Conservation (phyloP, 2,797 vertebrate genomes). For the Podarcis lilfordi region DNA sequence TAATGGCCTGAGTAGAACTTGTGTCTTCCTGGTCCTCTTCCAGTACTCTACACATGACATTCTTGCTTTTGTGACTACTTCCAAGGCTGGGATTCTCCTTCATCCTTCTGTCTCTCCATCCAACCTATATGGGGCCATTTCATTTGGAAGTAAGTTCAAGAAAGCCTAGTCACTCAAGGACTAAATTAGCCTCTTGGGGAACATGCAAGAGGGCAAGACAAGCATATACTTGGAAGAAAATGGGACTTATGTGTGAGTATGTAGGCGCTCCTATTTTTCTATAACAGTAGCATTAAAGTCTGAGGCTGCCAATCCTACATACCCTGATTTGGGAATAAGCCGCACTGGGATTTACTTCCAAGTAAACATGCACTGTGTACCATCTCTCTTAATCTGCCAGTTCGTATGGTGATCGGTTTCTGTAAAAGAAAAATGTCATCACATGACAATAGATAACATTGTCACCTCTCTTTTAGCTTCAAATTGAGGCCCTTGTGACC, state of each 20-base stretch:
- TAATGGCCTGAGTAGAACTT: neutral
- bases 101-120: no score
- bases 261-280: no score
- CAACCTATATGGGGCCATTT: neutral
- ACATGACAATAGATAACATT: slow-evolving; percentile 31
- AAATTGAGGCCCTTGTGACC: neutral
- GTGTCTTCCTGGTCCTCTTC: neutral
- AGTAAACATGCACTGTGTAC: neutral
- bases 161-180: neutral
- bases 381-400: slow-evolving; percentile 38
- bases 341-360: neutral
- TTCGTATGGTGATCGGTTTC: neutral
- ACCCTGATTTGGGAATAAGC: neutral
- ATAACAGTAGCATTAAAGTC: neutral
- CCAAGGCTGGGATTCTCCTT: neutral
- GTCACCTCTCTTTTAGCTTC: slow-evolving; percentile 15
- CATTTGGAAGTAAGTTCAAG: neutral
- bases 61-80: neutral
- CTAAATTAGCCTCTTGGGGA: neutral
- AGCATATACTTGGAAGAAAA: neutral
- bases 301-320: neutral
- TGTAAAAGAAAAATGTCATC: slow-evolving; percentile 6
- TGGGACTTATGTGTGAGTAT: no score
- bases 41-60: neutral
- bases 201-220: neutral